phyloP scores from a whole-genome alignment of 2,113 vertebrate species.

The Serinus canaria region DNA sequence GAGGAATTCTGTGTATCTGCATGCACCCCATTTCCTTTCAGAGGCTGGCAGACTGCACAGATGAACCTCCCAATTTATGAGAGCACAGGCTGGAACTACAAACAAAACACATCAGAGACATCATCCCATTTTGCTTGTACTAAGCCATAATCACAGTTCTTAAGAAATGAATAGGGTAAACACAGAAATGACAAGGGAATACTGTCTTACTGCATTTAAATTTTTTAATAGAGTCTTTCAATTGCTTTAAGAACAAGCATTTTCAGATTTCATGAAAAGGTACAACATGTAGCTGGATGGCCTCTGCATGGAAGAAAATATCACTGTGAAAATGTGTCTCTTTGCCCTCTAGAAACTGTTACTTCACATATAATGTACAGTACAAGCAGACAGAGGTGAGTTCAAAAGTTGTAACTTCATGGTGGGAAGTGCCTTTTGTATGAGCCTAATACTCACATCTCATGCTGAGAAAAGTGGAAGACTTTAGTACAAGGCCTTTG shows the following conservation, averaged over 20 bases:
- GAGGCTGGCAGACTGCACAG: not conserved
- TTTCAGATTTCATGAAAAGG: not conserved
- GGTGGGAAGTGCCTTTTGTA: not conserved
- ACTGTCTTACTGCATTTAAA: not conserved
- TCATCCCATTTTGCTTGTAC: not conserved
- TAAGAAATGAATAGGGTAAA: not conserved
- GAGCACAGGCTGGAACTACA: not conserved
- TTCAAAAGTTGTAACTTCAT: not conserved
- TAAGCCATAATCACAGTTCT: not conserved
- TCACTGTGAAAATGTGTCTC: not conserved
- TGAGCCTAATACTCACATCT: not conserved
- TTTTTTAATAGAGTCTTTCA: not conserved
- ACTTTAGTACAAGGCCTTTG: not conserved
- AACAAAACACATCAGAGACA: not conserved
- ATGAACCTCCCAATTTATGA: not conserved
- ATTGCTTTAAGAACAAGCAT: not conserved
- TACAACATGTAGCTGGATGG: not conserved
- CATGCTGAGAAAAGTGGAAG: not conserved
- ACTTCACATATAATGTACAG: not conserved
- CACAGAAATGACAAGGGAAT: not conserved
- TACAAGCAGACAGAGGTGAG: accelerated
- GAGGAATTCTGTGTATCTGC: not conserved
- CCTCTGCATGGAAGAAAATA: not conserved
- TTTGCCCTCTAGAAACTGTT: not conserved
- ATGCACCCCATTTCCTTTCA: not conserved